These are phyloP conservation scores for Eumacrocentrus americanus DNA, from an alignment of 2,888 invertebrate genomes.

Conservation along the genomic window DNA sequence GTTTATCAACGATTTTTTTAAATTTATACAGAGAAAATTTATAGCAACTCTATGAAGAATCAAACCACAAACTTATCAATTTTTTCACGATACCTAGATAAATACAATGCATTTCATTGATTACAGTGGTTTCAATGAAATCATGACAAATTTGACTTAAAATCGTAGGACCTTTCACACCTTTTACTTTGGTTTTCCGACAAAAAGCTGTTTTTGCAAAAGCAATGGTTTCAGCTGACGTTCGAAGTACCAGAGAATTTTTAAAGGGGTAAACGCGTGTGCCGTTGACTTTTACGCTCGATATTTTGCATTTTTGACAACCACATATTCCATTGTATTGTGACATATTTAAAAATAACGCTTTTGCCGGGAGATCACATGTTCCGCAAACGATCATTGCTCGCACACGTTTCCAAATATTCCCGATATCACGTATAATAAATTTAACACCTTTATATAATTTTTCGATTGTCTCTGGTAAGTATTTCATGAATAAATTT, in stretches of 20 bases:
- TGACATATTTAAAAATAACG: slow-evolving; percentile 25
- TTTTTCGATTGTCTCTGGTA: not conserved
- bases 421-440: not conserved
- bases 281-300: not conserved
- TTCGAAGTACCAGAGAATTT: slow-evolving; percentile 10
- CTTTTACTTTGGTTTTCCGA: not conserved
- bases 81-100: slow-evolving; percentile 32
- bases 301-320: slow-evolving; percentile 26
- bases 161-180: slow-evolving; percentile 32
- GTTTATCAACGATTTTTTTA: slow-evolving; percentile 23
- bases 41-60: not conserved
- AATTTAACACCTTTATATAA: not conserved
- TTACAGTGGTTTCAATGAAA: slow-evolving; percentile 28
- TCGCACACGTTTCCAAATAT: not conserved
- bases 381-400: not conserved
- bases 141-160: slow-evolving; percentile 26
- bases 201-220: slow-evolving; percentile 9
- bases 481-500: not conserved
- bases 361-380: not conserved
- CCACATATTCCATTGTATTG: slow-evolving; percentile 30
- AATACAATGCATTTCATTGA: slow-evolving; percentile 36
- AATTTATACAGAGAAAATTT: slow-evolving; percentile 24
- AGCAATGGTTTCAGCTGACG: slow-evolving; percentile 9
- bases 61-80: slow-evolving; percentile 31
- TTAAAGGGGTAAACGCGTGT: slow-evolving; percentile 26